phyloP scores from a whole-genome alignment of 1,140 invertebrate genomes.

The Latrodectus geometricus region DNA sequence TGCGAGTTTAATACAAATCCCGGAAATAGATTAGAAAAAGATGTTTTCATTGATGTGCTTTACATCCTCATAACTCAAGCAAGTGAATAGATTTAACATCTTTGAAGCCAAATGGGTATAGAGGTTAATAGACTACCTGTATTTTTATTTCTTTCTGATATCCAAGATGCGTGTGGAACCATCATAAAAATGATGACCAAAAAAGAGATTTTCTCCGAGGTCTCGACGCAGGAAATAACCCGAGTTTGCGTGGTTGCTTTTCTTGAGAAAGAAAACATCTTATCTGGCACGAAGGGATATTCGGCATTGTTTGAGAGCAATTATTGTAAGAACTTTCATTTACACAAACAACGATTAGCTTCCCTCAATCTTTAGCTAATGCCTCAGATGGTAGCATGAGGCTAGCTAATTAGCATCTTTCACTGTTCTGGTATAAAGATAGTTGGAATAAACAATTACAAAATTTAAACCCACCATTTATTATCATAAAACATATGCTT shows the following conservation, averaged over 20 bases:
- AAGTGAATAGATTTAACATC: constrained; percentile 5
- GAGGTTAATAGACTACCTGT: constrained; percentile 3
- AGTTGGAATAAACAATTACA: neutral
- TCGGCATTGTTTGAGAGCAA: neutral
- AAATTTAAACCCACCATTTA: neutral
- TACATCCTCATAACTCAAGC: neutral
- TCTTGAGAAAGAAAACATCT: neutral
- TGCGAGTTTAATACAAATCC: too few species aligned
- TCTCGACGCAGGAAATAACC: neutral
- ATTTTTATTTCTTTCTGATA: constrained; percentile 22
- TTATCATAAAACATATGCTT: neutral
- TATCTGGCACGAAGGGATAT: neutral
- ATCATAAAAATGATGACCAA: constrained; percentile 19
- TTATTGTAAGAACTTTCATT: constrained; percentile 15
- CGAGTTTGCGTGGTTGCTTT: neutral
- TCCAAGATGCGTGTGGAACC: constrained; percentile 19
- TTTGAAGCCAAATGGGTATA: neutral
- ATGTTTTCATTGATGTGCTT: neutral
- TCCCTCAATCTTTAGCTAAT: neutral
- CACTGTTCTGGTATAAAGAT: neutral
- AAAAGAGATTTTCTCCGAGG: neutral
- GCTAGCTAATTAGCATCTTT: neutral
- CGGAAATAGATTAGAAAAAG: too few species aligned
- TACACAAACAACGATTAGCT: constrained; percentile 22
- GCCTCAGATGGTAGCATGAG: neutral